A percentile compares a stretch with the other conserved stretches of the same genome.
Conservation (phyloP, 2,888 invertebrate genomes). For the Lasioglossum calceatum region DNA sequence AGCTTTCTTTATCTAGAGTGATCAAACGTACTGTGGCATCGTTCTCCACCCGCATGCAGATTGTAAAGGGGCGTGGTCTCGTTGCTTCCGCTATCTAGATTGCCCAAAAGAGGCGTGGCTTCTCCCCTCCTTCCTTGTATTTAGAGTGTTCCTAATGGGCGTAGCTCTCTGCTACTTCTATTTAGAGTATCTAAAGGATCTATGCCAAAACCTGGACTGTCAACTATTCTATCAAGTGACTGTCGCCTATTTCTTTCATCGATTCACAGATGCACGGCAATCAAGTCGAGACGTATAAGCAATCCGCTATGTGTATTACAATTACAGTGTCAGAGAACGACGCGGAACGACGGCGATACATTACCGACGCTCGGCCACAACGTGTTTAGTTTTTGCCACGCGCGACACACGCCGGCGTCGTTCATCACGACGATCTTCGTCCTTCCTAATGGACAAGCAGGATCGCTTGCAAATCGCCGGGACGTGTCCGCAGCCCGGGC, state of each 20-base stretch:
- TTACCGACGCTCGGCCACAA: constrained; percentile 35
- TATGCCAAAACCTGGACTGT: not conserved
- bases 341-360: constrained; percentile 47
- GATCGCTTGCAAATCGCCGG: constrained; percentile 58
- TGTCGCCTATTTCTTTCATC: not conserved
- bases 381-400: constrained; percentile 53
- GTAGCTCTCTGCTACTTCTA: not conserved
- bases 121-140: not conserved
- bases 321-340: constrained; percentile 41
- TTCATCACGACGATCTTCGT: constrained; percentile 56
- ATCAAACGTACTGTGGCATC: too few relatives aligned
- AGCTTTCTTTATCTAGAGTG: too few relatives aligned
- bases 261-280: not conserved
- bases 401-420: constrained; percentile 51
- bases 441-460: constrained; percentile 35
- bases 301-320: constrained; percentile 54
- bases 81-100: too few relatives aligned
- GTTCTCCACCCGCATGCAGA: too few relatives aligned
- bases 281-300: constrained; percentile 47
- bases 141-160: not conserved
- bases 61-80: too few relatives aligned
- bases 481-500: constrained; percentile 33
- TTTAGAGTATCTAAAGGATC: not conserved
- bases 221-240: not conserved
- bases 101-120: too few relatives aligned